Evolutionary conservation across 1,140 invertebrate genomes (phyloP), one percentile per base, ranked within the genome.

Genomic region (Cecropterus lyciades): DNA sequence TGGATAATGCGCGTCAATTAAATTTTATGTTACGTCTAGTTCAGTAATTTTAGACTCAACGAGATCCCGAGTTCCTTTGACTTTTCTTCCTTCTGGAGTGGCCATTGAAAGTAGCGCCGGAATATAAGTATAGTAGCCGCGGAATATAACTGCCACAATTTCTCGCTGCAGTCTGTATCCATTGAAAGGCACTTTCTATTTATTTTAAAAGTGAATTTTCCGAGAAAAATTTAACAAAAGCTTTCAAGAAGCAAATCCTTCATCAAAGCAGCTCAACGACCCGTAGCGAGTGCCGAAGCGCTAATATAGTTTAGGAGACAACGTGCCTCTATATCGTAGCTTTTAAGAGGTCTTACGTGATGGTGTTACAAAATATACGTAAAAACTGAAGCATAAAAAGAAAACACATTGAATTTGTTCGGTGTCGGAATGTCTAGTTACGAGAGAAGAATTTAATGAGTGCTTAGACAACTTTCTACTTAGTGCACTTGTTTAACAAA

Each of bases 251-350:
- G 80, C 75, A 82, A 87, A 87, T 87, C 77, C 76, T 87, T 85
- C 83, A 85, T 87, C 87, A 87, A 85, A 87, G 80, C 69, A 70
- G 72, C 79, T 77, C 79, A 84, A 87, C 84, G 79, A 89, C 75
- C 77, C 82, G 80, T 68, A 76, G 76, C 75, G 80, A 78, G 78
- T 75, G 75, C 73, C 71, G 79, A 79, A 81, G 77, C 79, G 82
- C 79, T 88, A 86, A 88, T 88, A 78, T 85, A 85, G 84, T 88
- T 88, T 86, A 77, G 72, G 69, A 80, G 84, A 85, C 84, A 86
- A 69, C 73, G 76, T 75, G 72, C 77, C 77, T 53, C 65, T 74
- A 71, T 82, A 79, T 79, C 71, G 71, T 56, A 59, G 71, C 72
- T 76, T 78, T 78, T 75, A 75, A 74, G 73, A 73, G 51, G 56